These are phyloP conservation scores for Apostichopus japonicus DNA, from an alignment of 35 echinoderm and acorn worm species.

Conservation along the genomic window DNA sequence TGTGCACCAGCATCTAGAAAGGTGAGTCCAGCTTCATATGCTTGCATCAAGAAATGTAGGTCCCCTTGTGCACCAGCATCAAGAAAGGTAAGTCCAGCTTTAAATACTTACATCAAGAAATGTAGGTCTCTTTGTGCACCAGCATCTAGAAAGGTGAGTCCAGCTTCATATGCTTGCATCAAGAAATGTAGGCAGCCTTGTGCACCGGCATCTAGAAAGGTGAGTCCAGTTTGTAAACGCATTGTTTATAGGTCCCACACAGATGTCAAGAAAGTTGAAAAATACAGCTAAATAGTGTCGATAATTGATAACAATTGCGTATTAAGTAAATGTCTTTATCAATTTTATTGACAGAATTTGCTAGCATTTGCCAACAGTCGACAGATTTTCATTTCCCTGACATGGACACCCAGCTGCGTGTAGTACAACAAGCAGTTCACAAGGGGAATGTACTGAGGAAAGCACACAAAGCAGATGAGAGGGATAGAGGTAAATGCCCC, in stretches of 20 bases:
- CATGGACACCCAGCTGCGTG: conserved; percentile 89
- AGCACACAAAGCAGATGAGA: conserved; percentile 56
- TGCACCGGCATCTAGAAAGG: conserved; percentile 75
- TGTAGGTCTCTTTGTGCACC: conserved; percentile 71
- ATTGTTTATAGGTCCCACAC: conserved; percentile 60
- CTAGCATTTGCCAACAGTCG: conserved; percentile 95
- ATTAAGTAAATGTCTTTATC: not conserved
- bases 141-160: conserved; percentile 89
- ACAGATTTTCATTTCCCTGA: conserved; percentile 99
- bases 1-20: conserved; percentile 78
- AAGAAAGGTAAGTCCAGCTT: conserved; percentile 73
- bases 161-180: not conserved
- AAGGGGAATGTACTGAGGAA: conserved; percentile 75
- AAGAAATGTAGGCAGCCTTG: conserved; percentile 31
- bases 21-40: not conserved
- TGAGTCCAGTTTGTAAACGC: not conserved
- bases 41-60: not conserved
- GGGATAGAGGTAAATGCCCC: not conserved
- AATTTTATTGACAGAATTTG: conserved; percentile 78
- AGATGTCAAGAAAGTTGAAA: conserved; percentile 91
- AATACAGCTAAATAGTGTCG: too few relatives aligned
- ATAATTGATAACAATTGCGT: too few relatives aligned
- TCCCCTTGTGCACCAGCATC: conserved; percentile 83
- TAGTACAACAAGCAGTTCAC: conserved; percentile 84
- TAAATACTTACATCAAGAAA: not conserved